phyloP scores from a whole-genome alignment of 2,888 invertebrate species.

The Torymus tubicola region DNA sequence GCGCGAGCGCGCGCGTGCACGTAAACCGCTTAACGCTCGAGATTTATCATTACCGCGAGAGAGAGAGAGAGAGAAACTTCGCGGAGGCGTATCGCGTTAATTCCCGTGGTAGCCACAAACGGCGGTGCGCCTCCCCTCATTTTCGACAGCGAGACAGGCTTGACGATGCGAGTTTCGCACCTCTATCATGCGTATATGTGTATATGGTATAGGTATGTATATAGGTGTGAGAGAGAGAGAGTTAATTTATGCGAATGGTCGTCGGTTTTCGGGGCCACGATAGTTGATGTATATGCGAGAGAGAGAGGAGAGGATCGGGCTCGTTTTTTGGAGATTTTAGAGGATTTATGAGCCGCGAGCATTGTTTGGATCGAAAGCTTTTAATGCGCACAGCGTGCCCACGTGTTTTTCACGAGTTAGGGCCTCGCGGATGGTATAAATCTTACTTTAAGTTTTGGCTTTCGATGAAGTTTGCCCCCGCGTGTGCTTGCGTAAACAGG shows the following conservation, averaged over 20 bases:
- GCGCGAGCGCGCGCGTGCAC: constrained; percentile 9
- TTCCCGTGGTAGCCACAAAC: constrained; percentile 55
- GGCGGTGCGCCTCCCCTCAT: constrained; percentile 39
- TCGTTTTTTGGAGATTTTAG: no score
- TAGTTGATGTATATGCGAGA: no score
- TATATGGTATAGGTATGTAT: no score
- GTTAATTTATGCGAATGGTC: no score
- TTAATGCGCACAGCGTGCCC: no score
- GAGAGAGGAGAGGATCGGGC: no score
- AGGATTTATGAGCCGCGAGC: no score
- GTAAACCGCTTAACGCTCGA: constrained; percentile 46
- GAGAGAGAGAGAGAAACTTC: constrained; percentile 62
- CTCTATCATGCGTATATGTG: background rate
- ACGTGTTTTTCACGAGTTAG: constrained; percentile 5
- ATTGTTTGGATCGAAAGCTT: no score
- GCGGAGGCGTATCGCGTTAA: constrained; percentile 59
- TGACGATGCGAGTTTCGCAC: constrained; percentile 43
- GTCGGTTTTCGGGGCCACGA: no score
- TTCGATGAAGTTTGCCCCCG: no score
- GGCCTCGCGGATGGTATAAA: background rate
- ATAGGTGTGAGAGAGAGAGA: no score
- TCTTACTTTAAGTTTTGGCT: background rate
- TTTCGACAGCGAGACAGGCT: constrained; percentile 48
- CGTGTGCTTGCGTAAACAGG: no score
- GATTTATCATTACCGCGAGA: constrained; percentile 70